phyloP scores from a whole-genome alignment of 1,140 invertebrate species.

The Drosophila obscura region DNA sequence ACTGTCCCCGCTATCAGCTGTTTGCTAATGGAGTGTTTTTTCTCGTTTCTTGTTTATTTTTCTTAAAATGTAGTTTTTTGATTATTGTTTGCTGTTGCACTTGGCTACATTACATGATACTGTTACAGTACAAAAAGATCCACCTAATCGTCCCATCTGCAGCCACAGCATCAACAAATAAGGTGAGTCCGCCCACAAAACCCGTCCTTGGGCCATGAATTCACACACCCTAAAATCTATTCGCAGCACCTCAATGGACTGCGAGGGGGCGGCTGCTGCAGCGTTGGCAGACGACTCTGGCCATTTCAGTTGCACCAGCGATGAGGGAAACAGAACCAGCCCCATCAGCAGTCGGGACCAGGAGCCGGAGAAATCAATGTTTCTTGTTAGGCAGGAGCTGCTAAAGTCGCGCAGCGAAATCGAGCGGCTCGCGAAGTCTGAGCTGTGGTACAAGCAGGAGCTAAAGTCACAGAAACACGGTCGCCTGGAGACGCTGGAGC shows the following conservation, averaged over 20 bases:
- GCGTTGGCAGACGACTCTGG: slow-evolving; percentile 63
- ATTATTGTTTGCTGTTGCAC: neutral
- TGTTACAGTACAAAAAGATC: no score
- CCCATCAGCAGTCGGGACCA: neutral
- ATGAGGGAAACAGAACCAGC: slow-evolving; percentile 18
- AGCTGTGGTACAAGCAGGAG: slow-evolving; percentile 80
- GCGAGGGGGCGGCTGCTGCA: slow-evolving; percentile 21
- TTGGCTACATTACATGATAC: no score
- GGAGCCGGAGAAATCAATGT: slow-evolving; percentile 34
- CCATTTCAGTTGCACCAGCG: slow-evolving; percentile 61
- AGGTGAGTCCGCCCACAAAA: slow-evolving; percentile 34
- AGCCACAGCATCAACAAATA: no score
- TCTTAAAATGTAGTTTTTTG: slow-evolving; percentile 59
- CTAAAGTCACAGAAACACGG: slow-evolving; percentile 66
- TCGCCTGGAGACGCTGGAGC: slow-evolving; percentile 71
- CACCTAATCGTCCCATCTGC: no score
- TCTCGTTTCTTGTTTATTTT: slow-evolving; percentile 44
- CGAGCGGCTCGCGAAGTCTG: slow-evolving; percentile 73
- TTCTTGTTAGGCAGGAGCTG: slow-evolving; percentile 63
- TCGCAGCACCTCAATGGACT: slow-evolving; percentile 50
- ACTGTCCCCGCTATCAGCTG: slow-evolving; percentile 44
- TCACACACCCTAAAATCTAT: slow-evolving; percentile 18
- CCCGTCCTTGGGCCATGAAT: slow-evolving; percentile 8
- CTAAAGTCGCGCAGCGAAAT: slow-evolving; percentile 69
- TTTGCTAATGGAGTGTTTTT: slow-evolving; percentile 18